Evolutionary conservation across 2,888 invertebrate species (phyloP).

Genomic region (Erpobdella octoculata): DNA sequence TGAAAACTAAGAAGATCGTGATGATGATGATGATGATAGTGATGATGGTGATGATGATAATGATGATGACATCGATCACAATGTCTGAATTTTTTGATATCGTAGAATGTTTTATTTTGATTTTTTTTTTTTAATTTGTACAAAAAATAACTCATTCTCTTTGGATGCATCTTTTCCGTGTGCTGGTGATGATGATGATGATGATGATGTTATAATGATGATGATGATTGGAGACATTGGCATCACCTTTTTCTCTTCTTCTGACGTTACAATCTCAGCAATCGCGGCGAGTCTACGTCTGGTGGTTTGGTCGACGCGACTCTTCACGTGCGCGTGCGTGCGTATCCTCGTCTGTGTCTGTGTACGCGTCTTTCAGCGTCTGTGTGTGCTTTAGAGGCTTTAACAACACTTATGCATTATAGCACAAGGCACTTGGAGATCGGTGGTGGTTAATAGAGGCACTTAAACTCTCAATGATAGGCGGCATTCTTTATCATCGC

Average conservation of each 20-base stretch:
- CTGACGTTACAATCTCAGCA: too few relatives aligned
- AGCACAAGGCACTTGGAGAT: too few relatives aligned
- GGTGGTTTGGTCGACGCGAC: too few relatives aligned
- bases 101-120: too few relatives aligned
- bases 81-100: too few relatives aligned
- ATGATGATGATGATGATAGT: conserved; percentile 29
- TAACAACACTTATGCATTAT: too few relatives aligned
- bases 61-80: conserved; percentile 24
- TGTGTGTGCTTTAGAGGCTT: neutral
- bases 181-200: neutral
- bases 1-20: conserved; percentile 20
- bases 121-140: too few relatives aligned
- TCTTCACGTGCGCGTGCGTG: neutral
- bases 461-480: too few relatives aligned
- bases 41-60: conserved; percentile 27
- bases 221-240: neutral
- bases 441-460: too few relatives aligned
- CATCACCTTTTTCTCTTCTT: neutral
- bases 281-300: too few relatives aligned
- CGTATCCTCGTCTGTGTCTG: neutral
- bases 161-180: neutral
- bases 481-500: too few relatives aligned
- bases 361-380: neutral
- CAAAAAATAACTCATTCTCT: neutral
- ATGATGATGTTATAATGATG: neutral